These are phyloP conservation scores for Mycalesis mineus DNA, from an alignment of 2,888 invertebrate genomes.

Conservation along the genomic window DNA sequence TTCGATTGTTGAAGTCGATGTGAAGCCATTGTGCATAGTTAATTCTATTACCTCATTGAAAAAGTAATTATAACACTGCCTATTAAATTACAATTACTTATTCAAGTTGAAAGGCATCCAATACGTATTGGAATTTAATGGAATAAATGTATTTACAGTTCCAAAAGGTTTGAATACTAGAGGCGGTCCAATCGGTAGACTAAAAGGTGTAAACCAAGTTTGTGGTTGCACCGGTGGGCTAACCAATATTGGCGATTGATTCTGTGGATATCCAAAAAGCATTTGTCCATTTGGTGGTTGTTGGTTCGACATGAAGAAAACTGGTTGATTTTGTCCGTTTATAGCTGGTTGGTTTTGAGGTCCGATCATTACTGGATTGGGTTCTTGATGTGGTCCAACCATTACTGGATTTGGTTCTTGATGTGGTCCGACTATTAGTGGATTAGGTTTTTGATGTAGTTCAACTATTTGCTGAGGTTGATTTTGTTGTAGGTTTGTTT, in stretches of 20 bases:
- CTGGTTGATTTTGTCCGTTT: conserved; percentile 21
- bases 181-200: conserved; percentile 3
- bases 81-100: not conserved
- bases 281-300: conserved; percentile 17
- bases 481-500: not conserved
- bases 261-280: conserved; percentile 3
- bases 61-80: no score
- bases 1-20: no score
- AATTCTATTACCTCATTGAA: no score
- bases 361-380: not conserved
- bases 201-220: conserved; percentile 8
- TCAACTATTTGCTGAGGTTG: not conserved
- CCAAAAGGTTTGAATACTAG: conserved; percentile 13
- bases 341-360: conserved; percentile 5
- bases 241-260: conserved; percentile 19
- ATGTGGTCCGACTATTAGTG: not conserved
- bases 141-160: conserved; percentile 39
- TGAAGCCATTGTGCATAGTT: no score
- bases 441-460: not conserved
- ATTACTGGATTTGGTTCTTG: not conserved
- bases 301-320: conserved; percentile 22
- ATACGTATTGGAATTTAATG: conserved; percentile 34
- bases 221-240: conserved; percentile 19
- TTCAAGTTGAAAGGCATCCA: conserved; percentile 36
- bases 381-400: not conserved